Base-by-base conservation (phyloP, 2,888 invertebrate species). In the Amiota minor region DNA sequence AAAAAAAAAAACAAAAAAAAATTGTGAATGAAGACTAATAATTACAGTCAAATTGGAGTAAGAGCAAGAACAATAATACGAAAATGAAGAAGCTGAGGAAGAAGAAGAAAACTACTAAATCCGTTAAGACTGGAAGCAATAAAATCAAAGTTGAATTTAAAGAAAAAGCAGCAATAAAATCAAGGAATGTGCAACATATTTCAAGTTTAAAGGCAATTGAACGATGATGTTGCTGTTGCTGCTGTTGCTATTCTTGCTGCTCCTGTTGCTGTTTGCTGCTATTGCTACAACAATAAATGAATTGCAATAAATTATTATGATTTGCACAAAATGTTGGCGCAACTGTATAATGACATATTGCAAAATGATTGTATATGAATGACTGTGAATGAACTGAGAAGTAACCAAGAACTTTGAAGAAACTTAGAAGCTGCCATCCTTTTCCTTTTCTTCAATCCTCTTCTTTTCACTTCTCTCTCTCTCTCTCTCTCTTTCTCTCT, bases 341-440 rank as follows among this genome's bases (percentile, higher is more conserved):
- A 87, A 85, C 86, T 84, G 83, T 81, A 80, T 87, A 87, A 88
- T 88, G 87, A 87, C 85, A 87, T 82, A 87, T 88, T 84, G 85
- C 81, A 73, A 79, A 72, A 76, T 80, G 80, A 81, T 80, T 80
- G 79, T 79, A 81, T 82, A 84, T 18, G 18, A 59, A 59, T 35
- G 35, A 35, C 35, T 35, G 35, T 35, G 35, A 35, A 35, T 35
- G 35, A 35, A 35, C 35, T 35, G 35, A 2, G 6, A 35, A 6
- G n/a, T 18, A n/a, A 61, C 23, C 45, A 65, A 65, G 73, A 16
- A 68, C 49, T 61, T 72, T 73, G 70, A 70, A 68, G 2, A 64
- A 73, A 72, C 74, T 72, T 67, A 14, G 16, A 70, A 73, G 70
- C 59, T 16, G 16, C 35, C 35, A 35, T 35, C 35, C 35, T 6